Conservation (phyloP, 2,888 invertebrate genomes). For the Neocrepidodera transversa region DNA sequence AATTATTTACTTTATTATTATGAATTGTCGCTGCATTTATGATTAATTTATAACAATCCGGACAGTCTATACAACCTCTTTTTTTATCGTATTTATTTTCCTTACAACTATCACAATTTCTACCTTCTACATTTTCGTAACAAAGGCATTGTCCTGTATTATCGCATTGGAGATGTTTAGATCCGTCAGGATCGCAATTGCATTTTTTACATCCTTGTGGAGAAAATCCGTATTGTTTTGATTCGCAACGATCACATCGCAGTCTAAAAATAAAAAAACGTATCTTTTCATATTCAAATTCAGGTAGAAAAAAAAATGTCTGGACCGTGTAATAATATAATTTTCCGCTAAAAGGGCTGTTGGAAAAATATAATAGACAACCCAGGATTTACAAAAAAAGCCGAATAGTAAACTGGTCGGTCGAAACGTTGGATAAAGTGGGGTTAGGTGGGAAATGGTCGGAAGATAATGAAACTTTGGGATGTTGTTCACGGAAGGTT, state of each 20-base stretch:
- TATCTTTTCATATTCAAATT: too few species aligned
- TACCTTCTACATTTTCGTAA: constrained; percentile 89
- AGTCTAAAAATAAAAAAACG: constrained; percentile 61
- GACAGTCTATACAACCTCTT: constrained; percentile 89
- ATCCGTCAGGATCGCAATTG: constrained; percentile 89
- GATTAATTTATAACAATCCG: constrained; percentile 94
- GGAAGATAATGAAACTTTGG: too few species aligned
- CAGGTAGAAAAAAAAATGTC: background rate
- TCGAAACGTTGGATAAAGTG: too few species aligned
- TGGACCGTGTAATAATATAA: background rate
- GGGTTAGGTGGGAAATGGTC: too few species aligned
- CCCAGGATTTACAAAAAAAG: background rate
- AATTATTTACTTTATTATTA: constrained; percentile 73
- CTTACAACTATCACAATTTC: constrained; percentile 93
- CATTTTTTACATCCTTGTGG: constrained; percentile 81
- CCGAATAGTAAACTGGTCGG: background rate
- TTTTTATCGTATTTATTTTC: constrained; percentile 95
- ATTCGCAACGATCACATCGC: constrained; percentile 80
- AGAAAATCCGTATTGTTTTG: constrained; percentile 85
- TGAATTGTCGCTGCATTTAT: constrained; percentile 84
- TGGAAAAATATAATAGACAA: background rate
- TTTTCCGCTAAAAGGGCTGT: background rate
- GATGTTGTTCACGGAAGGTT: too few species aligned
- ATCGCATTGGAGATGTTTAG: constrained; percentile 88
- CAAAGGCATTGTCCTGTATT: constrained; percentile 86